Percentiles rank a stretch among this genome's conserved stretches.
These are phyloP conservation scores for Puma concolor DNA, from an alignment of 2,113 vertebrate genomes.

Conservation along the genomic window DNA sequence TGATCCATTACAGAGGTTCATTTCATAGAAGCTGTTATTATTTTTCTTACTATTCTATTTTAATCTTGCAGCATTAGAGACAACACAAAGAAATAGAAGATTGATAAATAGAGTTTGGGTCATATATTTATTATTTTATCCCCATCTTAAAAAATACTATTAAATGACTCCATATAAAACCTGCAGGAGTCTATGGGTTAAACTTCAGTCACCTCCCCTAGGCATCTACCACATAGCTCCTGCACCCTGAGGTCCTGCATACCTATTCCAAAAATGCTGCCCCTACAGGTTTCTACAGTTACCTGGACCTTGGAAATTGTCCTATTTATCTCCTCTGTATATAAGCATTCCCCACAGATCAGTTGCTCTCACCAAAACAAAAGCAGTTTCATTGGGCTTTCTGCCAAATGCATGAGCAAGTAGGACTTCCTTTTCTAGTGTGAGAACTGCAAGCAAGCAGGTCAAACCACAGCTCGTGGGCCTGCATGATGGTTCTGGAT, in stretches of 20 bases:
- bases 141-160: background rate
- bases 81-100: background rate
- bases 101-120: background rate
- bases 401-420: conserved; percentile 63
- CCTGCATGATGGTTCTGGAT: conserved; percentile 21
- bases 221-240: background rate
- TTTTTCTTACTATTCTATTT: conserved; percentile 5
- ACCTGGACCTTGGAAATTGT: background rate
- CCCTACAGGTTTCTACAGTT: background rate
- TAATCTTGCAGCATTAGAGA: background rate
- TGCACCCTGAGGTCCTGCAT: background rate
- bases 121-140: background rate
- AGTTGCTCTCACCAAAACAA: conserved; percentile 70
- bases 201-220: background rate
- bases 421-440: conserved; percentile 68
- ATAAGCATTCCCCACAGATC: conserved; percentile 72
- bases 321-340: background rate
- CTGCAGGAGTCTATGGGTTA: background rate
- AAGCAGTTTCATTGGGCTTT: conserved; percentile 72
- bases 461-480: conserved; percentile 34
- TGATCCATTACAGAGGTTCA: background rate
- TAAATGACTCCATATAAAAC: background rate
- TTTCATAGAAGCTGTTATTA: background rate
- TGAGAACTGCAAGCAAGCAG: conserved; percentile 62
- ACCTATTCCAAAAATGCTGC: conserved; percentile 55